Conservation (phyloP, 2,888 invertebrate species). For the Drosophila nr. medialis region DNA sequence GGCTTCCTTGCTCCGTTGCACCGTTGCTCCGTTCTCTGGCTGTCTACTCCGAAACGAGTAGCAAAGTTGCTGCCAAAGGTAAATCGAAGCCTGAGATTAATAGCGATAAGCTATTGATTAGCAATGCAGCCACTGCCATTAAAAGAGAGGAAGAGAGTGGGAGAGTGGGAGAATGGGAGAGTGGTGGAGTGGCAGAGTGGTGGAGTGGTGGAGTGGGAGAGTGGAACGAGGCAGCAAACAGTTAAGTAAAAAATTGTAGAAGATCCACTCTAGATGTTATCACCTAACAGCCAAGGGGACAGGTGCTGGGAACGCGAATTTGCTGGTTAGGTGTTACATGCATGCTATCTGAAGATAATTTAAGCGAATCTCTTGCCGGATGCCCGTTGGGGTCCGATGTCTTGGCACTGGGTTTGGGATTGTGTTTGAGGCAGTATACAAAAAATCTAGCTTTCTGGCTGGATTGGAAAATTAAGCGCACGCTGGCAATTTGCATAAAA, state of each 20-base stretch:
- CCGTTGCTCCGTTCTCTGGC: not conserved
- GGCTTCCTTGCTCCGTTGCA: not conserved
- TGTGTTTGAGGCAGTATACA: not conserved
- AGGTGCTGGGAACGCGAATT: slow-evolving; percentile 18
- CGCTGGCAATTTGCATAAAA: slow-evolving; percentile 82
- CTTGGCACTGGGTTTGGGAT: slow-evolving; percentile 6
- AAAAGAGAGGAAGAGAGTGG: slow-evolving; percentile 17
- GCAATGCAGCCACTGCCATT: slow-evolving; percentile 67
- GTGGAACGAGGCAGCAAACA: slow-evolving; percentile 24
- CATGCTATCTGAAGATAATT: slow-evolving; percentile 75
- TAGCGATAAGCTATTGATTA: slow-evolving; percentile 81
- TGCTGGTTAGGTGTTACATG: slow-evolving; percentile 71
- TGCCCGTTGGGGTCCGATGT: slow-evolving; percentile 31
- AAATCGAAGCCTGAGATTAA: slow-evolving; percentile 80
- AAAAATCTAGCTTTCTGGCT: slow-evolving; percentile 10
- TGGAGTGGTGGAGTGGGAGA: not conserved
- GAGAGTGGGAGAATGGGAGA: not conserved
- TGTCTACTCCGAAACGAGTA: slow-evolving; percentile 73
- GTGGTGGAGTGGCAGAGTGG: no score
- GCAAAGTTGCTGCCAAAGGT: slow-evolving; percentile 76
- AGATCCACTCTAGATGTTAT: slow-evolving; percentile 72
- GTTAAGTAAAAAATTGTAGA: slow-evolving; percentile 57
- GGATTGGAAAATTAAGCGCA: slow-evolving; percentile 73
- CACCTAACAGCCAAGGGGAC: slow-evolving; percentile 24
- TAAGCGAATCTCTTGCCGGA: slow-evolving; percentile 59